Evolutionary conservation across 2,888 invertebrate genomes (phyloP).

Genomic region (Metellina segmentata): DNA sequence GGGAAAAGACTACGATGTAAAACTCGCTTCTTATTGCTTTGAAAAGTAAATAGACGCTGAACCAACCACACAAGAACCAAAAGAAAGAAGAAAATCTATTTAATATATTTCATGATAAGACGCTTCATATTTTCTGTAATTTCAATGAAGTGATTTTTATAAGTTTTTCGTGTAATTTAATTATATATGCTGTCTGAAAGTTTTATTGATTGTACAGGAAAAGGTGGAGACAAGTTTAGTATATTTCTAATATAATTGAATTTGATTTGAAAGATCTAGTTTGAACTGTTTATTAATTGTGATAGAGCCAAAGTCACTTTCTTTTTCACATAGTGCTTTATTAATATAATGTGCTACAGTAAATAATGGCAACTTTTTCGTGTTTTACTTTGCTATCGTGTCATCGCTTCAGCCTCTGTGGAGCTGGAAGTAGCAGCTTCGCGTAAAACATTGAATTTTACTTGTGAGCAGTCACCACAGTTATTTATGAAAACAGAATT

Average conservation of each 20-base stretch:
- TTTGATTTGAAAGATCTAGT: conserved; percentile 16
- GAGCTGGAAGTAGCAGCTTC: not conserved
- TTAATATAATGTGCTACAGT: not conserved
- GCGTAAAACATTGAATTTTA: not conserved
- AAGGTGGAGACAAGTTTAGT: conserved; percentile 12
- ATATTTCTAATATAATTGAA: conserved; percentile 38
- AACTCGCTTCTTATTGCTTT: conserved; percentile 24
- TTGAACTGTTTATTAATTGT: conserved; percentile 7
- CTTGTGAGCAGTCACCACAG: not conserved
- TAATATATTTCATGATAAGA: conserved; percentile 55
- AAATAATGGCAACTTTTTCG: not conserved
- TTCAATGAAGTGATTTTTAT: conserved; percentile 69
- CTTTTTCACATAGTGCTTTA: not conserved
- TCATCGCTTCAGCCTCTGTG: not conserved
- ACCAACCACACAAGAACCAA: conserved; percentile 34
- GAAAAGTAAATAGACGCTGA: conserved; percentile 11
- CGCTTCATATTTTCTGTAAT: conserved; percentile 72
- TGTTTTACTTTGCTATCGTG: not conserved
- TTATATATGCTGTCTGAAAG: conserved; percentile 42
- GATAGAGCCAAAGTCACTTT: not conserved
- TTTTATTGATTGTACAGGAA: conserved; percentile 50
- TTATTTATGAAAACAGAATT: not conserved
- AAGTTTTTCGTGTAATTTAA: conserved; percentile 47
- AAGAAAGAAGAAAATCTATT: conserved; percentile 46
- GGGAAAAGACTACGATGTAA: not conserved